These are phyloP conservation scores for Tyrannus savana DNA, from an alignment of 2,113 vertebrate species.

Conservation along the genomic window DNA sequence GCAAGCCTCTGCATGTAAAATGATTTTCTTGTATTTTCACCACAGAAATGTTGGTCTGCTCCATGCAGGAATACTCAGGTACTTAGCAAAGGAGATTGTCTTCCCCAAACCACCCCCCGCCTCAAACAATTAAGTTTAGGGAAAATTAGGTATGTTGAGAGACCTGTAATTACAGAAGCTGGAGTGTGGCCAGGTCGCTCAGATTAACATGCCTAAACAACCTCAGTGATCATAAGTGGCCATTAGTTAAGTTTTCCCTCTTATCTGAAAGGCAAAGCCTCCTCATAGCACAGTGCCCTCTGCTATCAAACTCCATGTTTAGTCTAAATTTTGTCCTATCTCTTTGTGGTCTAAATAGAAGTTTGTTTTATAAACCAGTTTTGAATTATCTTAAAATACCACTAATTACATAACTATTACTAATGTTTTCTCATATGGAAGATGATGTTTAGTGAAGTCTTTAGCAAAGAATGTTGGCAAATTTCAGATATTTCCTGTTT, in stretches of 20 bases:
- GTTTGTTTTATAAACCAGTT: slow-evolving; percentile 25
- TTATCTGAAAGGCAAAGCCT: slow-evolving; percentile 36
- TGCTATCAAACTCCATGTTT: slow-evolving; percentile 46
- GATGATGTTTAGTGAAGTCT: slow-evolving; percentile 1
- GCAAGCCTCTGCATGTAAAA: neutral
- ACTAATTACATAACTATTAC: slow-evolving; percentile 27
- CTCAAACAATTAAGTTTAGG: neutral
- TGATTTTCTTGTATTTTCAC: neutral
- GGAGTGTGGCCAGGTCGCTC: neutral
- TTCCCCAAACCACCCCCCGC: accelerated
- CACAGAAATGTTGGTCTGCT: neutral
- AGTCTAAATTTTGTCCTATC: slow-evolving; percentile 48
- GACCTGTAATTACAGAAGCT: slow-evolving; percentile 30
- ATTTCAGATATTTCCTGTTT: slow-evolving; percentile 38
- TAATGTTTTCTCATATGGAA: slow-evolving; percentile 20
- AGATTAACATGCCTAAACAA: slow-evolving; percentile 28
- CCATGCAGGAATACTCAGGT: neutral
- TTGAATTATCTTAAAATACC: slow-evolving; percentile 14
- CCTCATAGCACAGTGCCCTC: neutral
- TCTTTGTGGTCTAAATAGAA: slow-evolving; percentile 1
- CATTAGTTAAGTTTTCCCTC: slow-evolving; percentile 27
- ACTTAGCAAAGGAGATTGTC: neutral
- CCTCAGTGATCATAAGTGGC: neutral
- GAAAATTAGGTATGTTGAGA: neutral
- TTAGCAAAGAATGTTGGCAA: slow-evolving; percentile 2